Evolutionary conservation across 2,113 vertebrate genomes (phyloP).

Genomic region (Chloropsis cyanopogon): DNA sequence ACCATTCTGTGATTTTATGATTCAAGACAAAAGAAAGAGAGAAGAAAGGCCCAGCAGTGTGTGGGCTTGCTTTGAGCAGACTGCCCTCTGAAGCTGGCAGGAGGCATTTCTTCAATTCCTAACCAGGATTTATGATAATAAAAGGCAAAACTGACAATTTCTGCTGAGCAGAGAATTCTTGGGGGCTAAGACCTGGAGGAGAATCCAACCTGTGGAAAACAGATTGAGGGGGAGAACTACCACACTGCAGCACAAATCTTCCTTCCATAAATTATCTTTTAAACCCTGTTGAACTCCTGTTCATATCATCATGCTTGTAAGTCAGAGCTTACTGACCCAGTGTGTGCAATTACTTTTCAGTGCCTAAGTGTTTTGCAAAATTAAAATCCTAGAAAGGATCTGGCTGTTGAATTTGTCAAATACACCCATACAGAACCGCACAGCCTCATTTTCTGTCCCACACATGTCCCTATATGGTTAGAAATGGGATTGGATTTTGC

Average conservation of each 20-base stretch:
- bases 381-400: not conserved
- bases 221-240: not conserved
- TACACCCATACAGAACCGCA: not conserved
- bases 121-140: not conserved
- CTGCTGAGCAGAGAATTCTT: not conserved
- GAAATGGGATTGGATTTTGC: constrained; percentile 7
- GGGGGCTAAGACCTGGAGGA: not conserved
- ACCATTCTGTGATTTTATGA: not conserved
- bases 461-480: constrained; percentile 30
- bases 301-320: not conserved
- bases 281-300: not conserved
- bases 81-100: not conserved
- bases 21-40: not conserved
- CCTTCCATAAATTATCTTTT: not conserved
- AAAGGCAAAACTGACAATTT: not conserved
- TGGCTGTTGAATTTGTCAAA: not conserved
- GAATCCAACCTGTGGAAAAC: not conserved
- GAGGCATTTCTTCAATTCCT: not conserved
- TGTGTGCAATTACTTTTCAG: not conserved
- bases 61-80: not conserved
- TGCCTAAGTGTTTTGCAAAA: not conserved
- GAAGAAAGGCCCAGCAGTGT: not conserved
- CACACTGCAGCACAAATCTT: not conserved
- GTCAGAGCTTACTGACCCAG: not conserved
- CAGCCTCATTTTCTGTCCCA: not conserved